These are phyloP conservation scores for Sturnira hondurensis DNA, from an alignment of 2,113 vertebrate species.

Conservation along the genomic window DNA sequence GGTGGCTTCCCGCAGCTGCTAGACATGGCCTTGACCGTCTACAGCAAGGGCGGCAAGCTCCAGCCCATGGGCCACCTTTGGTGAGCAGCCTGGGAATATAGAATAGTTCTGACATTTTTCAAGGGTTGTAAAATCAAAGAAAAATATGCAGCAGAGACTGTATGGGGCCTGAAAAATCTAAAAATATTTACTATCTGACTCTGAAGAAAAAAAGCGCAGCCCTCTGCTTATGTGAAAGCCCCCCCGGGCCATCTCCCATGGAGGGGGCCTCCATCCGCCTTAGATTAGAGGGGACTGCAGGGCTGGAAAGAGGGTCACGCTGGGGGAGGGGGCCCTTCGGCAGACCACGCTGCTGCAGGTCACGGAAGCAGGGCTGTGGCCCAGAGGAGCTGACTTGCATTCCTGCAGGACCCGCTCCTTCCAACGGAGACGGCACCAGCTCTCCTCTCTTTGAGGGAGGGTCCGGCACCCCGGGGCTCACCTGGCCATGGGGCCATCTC, in stretches of 20 bases:
- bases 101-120: not conserved
- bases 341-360: accelerated
- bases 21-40: not conserved
- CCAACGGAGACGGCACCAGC: not conserved
- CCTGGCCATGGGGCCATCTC: accelerated
- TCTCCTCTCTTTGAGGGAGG: not conserved
- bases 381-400: not conserved
- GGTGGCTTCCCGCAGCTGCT: not conserved
- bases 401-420: too few relatives aligned
- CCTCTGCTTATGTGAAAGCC: not conserved
- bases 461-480: not conserved
- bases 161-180: not conserved
- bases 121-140: not conserved
- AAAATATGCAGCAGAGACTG: not conserved
- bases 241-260: not conserved
- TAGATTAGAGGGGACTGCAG: too few relatives aligned
- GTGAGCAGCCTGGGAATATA: not conserved
- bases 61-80: accelerated
- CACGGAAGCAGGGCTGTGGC: accelerated
- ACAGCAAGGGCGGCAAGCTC: accelerated
- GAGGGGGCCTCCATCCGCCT: accelerated
- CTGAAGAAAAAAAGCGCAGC: too few relatives aligned
- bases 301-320: not conserved
- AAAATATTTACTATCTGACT: not conserved
- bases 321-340: not conserved